Conservation (phyloP, 2,888 invertebrate species). For the Drosophila prostipennis region DNA sequence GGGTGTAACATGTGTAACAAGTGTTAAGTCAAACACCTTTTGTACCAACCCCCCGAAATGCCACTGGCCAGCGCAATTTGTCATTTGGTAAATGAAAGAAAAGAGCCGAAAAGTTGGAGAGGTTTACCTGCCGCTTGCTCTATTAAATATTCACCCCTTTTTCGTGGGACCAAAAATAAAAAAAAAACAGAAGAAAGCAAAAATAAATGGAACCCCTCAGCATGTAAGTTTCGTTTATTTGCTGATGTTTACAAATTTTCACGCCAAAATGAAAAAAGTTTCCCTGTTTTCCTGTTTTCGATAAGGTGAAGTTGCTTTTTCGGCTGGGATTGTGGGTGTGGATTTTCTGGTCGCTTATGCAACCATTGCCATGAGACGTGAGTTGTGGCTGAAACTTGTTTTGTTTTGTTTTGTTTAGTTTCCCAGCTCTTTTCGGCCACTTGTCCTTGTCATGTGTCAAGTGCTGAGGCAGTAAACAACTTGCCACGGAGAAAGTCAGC, state of each 20-base stretch:
- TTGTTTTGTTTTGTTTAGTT: conserved; percentile 13
- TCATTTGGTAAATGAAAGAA: conserved; percentile 63
- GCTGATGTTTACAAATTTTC: conserved; percentile 77
- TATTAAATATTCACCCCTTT: conserved; percentile 78
- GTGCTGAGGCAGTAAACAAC: conserved; percentile 62
- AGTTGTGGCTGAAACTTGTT: conserved; percentile 26
- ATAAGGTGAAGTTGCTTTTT: conserved; percentile 3
- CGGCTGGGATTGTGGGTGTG: not conserved
- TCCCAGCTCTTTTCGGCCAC: conserved; percentile 9
- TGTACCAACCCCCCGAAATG: not conserved
- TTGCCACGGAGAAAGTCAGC: conserved; percentile 13
- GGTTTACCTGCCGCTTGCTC: conserved; percentile 53
- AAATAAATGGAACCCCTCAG: conserved; percentile 5
- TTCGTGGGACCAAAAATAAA: not conserved
- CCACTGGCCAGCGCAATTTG: conserved; percentile 59
- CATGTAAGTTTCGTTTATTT: conserved; percentile 62
- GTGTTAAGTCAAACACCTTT: conserved; percentile 64
- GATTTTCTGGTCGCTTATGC: conserved; percentile 17
- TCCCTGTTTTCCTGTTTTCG: conserved; percentile 30
- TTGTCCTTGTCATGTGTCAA: conserved; percentile 71
- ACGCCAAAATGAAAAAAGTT: conserved; percentile 73
- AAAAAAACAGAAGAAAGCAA: not conserved
- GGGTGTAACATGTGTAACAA: conserved; percentile 58
- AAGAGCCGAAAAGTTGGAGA: conserved; percentile 11
- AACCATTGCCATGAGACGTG: conserved; percentile 37